These are phyloP conservation scores for Nemotelus nigrinus DNA, from an alignment of 2,888 invertebrate species.

Conservation along the genomic window DNA sequence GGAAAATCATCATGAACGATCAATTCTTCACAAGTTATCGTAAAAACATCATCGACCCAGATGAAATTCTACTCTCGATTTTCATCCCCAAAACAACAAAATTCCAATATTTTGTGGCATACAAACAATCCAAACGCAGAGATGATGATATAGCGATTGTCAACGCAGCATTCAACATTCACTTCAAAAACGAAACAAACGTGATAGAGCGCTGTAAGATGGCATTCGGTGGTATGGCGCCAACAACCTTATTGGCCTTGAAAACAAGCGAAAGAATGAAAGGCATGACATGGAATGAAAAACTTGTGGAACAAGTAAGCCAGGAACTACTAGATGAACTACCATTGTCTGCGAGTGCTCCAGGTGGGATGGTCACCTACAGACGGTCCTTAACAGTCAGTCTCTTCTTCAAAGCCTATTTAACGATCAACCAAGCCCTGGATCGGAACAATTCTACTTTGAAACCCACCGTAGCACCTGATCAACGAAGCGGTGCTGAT, in stretches of 20 bases:
- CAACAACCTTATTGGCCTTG: slow-evolving; percentile 79
- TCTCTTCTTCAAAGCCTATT: slow-evolving; percentile 77
- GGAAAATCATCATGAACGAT: slow-evolving; percentile 76
- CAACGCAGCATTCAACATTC: slow-evolving; percentile 82
- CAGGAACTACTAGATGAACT: slow-evolving; percentile 77
- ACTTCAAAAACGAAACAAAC: slow-evolving; percentile 68
- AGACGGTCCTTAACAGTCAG: slow-evolving; percentile 80
- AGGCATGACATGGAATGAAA: slow-evolving; percentile 73
- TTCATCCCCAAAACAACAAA: slow-evolving; percentile 77
- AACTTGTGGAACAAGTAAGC: slow-evolving; percentile 71
- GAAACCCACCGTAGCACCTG: not conserved
- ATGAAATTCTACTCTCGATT: slow-evolving; percentile 83
- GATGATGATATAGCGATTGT: slow-evolving; percentile 98
- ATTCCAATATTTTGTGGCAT: slow-evolving; percentile 81
- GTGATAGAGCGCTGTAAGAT: slow-evolving; percentile 72
- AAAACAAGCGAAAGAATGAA: slow-evolving; percentile 71
- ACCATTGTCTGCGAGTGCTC: slow-evolving; percentile 78
- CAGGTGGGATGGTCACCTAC: slow-evolving; percentile 86
- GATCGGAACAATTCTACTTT: slow-evolving; percentile 45
- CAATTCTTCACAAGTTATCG: slow-evolving; percentile 88
- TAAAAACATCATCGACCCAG: slow-evolving; percentile 74
- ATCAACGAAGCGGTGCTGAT: slow-evolving; percentile 59
- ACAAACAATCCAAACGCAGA: slow-evolving; percentile 89
- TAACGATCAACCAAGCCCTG: slow-evolving; percentile 69
- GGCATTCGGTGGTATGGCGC: slow-evolving; percentile 95